Percentiles rank a stretch among this genome's conserved stretches.
Evolutionary conservation across 2,113 vertebrate genomes (phyloP).

Genomic region (Notiomystis cincta): DNA sequence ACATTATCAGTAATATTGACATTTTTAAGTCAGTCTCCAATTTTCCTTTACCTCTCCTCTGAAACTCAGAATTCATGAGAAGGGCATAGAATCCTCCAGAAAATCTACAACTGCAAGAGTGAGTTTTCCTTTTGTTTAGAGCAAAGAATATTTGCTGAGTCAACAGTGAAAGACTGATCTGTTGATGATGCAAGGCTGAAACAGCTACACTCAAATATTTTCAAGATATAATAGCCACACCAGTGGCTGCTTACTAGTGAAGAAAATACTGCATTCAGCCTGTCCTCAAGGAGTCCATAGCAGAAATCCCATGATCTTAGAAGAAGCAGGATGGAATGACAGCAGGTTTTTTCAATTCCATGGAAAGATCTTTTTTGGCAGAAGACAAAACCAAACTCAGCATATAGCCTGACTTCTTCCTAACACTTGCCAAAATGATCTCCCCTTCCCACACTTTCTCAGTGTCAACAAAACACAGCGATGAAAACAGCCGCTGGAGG

Average conservation of each 20-base stretch:
- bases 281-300: background rate
- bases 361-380: background rate
- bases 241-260: background rate
- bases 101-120: background rate
- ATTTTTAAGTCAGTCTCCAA: background rate
- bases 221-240: background rate
- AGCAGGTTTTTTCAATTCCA: background rate
- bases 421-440: background rate
- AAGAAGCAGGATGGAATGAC: background rate
- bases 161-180: background rate
- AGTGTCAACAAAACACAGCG: background rate
- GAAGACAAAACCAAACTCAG: background rate
- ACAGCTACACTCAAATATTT: background rate
- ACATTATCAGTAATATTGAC: background rate
- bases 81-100: background rate
- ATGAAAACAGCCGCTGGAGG: background rate
- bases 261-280: background rate
- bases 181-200: background rate
- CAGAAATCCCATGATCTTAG: background rate
- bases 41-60: background rate
- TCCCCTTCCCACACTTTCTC: background rate
- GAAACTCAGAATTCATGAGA: background rate
- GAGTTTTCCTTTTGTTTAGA: background rate
- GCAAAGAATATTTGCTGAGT: background rate
- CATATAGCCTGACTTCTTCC: background rate